Evolutionary conservation across 2,113 vertebrate genomes (phyloP), one percentile per base, ranked within the genome.

Genomic region (Origma solitaria): DNA sequence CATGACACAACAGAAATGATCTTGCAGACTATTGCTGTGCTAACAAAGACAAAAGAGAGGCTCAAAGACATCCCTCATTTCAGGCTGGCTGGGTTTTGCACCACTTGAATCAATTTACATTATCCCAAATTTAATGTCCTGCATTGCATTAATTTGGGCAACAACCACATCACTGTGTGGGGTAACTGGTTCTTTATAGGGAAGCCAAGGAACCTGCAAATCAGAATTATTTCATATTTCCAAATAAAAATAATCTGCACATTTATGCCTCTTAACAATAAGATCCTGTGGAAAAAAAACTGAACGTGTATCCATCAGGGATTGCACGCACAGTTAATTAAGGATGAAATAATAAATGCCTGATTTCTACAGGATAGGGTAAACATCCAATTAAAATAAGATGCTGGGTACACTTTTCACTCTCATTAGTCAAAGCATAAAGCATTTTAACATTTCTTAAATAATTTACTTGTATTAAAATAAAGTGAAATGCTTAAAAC

Each of bases 381-480:
- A 98, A 98, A 96, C 95, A 98, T 84, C 96, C 97, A 97, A 98
- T 98, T 98, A 98, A 97, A 98, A 94, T 57, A 94, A 95, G 94
- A 97, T 66, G 96, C 88, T 95, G 95, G 47, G 61, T 80, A 97
- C 45, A 65, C 65, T 96, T 97, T 96, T 94, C 80, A 62, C 94
- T 91, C 95, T 97, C 96, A 97, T 97, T 97, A 98, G 96, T 97
- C 97, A 97, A 97, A 96, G 90, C 93, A 97, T 96, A 97, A 98
- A 97, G 71, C 92, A 97, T 97, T 96, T 98, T 93, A 97, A 88
- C 82, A 33, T 97, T 96, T 91, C 95, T 86, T 98, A 97, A 98
- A 98, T 98, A 97, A 98, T 98, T 98, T 96, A 98, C 95, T 97
- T 62, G 75, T 96, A 94, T 97, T 96, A 97, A 97, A 98, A 98